A percentile compares a stretch with the other conserved stretches of the same genome.
Evolutionary conservation across 2,113 vertebrate genomes (phyloP).

Genomic region (Cisticola juncidis): DNA sequence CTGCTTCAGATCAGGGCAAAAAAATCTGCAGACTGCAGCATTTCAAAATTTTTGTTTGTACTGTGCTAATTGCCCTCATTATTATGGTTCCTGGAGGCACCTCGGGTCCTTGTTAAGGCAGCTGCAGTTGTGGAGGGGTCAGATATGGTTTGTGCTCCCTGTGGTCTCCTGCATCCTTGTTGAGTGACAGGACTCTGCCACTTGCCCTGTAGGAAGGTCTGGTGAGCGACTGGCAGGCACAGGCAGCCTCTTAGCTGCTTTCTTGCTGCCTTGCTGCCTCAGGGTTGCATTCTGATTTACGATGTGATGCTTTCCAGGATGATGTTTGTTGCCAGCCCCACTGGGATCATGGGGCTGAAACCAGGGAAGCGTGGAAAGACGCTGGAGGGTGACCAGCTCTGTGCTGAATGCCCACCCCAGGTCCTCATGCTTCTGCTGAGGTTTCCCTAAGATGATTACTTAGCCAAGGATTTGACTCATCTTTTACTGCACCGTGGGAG

Average conservation of each 20-base stretch:
- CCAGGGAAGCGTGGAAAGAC: neutral
- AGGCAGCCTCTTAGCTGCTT: neutral
- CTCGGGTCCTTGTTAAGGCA: neutral
- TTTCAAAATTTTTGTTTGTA: neutral
- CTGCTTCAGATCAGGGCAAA: neutral
- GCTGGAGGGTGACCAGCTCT: neutral
- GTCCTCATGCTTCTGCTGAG: neutral
- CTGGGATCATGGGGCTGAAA: neutral
- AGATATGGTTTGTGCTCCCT: neutral
- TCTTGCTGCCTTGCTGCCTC: neutral
- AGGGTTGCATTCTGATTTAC: neutral
- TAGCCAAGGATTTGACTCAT: neutral
- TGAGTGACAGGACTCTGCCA: constrained; percentile 16
- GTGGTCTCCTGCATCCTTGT: neutral
- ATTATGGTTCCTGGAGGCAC: constrained; percentile 42
- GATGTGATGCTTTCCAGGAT: neutral
- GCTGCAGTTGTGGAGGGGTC: neutral
- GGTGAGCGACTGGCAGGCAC: neutral
- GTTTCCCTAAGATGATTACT: neutral
- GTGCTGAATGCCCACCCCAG: neutral
- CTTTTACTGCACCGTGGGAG: neutral
- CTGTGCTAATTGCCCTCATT: constrained; percentile 31
- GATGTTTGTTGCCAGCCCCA: neutral
- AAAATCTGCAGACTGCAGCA: neutral
- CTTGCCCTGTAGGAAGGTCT: neutral